These are phyloP conservation scores for Chalcis sispes DNA, from an alignment of 2,888 invertebrate species.

Conservation along the genomic window DNA sequence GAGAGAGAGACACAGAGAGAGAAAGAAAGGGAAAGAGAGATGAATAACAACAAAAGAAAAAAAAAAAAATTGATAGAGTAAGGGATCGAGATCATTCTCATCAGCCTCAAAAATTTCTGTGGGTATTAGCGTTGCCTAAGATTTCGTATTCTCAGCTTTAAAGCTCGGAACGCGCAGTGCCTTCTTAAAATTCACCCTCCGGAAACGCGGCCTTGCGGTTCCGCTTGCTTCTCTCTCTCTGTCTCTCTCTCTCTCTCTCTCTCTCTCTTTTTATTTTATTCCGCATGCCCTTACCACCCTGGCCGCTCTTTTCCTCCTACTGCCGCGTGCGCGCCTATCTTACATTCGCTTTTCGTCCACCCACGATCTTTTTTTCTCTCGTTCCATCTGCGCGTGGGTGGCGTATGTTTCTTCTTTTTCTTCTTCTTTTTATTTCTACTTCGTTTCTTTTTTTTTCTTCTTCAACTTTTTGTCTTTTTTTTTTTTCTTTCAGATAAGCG, in stretches of 20 bases:
- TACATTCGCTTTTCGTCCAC: conserved; percentile 36
- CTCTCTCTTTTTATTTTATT: background rate
- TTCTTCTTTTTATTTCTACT: conserved; percentile 8
- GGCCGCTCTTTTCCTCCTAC: background rate
- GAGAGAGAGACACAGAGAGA: background rate
- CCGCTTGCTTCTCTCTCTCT: conserved; percentile 29
- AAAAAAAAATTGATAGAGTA: no score
- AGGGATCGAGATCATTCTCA: no score
- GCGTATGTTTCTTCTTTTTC: conserved; percentile 10
- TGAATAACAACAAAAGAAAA: no score
- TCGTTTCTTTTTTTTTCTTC: conserved; percentile 5
- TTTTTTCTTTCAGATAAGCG: conserved; percentile 28
- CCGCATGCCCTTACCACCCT: background rate
- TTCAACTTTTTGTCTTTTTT: no score
- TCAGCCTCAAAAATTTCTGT: conserved; percentile 9
- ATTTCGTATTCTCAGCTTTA: conserved; percentile 42
- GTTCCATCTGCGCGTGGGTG: conserved; percentile 27
- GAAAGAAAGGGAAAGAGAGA: background rate
- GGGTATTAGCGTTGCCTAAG: background rate
- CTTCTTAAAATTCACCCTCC: conserved; percentile 47
- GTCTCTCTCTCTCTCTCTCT: background rate
- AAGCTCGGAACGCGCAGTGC: conserved; percentile 35
- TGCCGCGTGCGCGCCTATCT: background rate
- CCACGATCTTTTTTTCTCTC: conserved; percentile 43
- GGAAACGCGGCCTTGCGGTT: conserved; percentile 51